Evolutionary conservation across 2,113 vertebrate species (phyloP).

Genomic region (Eretmochelys imbricata): DNA sequence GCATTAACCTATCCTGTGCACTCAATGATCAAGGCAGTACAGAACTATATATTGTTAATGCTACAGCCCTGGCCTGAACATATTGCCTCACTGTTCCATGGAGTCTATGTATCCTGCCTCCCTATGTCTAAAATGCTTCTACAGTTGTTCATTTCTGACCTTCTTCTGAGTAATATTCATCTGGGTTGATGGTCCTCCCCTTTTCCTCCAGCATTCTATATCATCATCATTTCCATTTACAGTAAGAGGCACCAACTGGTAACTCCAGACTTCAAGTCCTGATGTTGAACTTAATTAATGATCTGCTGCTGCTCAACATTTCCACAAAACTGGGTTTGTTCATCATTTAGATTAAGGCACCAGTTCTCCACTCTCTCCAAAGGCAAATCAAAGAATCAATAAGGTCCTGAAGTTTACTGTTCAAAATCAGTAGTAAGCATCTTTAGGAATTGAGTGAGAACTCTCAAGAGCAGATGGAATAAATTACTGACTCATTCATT

Average conservation of each 20-base stretch:
- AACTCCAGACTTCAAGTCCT: neutral
- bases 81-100: neutral
- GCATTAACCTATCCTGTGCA: neutral
- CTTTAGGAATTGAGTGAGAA: neutral
- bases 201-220: neutral
- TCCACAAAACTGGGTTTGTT: neutral
- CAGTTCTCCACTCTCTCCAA: neutral
- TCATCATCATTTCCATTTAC: conserved; percentile 16
- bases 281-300: neutral
- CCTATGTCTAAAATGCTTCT: conserved; percentile 3
- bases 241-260: conserved; percentile 13
- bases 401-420: neutral
- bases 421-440: neutral
- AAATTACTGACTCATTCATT: neutral
- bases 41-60: neutral
- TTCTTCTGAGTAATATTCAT: neutral
- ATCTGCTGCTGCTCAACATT: neutral
- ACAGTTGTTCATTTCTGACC: conserved; percentile 13
- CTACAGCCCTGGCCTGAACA: neutral
- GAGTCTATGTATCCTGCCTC: neutral
- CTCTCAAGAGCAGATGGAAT: neutral
- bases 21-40: neutral
- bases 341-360: neutral
- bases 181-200: neutral
- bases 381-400: neutral